These are phyloP conservation scores for Lepidotrigona ventralis DNA, from an alignment of 1,140 invertebrate species.

Conservation along the genomic window DNA sequence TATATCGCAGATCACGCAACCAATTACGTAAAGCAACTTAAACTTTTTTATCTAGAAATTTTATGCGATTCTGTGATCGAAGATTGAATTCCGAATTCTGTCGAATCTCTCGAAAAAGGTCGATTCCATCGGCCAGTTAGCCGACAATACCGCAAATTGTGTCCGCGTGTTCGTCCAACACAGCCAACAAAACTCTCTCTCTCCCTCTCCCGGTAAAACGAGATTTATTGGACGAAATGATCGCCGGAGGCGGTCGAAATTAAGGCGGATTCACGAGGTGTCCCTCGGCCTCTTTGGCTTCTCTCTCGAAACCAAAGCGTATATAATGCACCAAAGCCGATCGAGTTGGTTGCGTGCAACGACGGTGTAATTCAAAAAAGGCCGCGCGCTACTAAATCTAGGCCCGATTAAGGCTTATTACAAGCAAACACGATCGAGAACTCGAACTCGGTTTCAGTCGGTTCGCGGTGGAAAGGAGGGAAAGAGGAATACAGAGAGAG, in stretches of 20 bases:
- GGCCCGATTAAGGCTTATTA: constrained; percentile 62
- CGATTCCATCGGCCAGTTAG: constrained; percentile 2
- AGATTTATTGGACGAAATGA: constrained; percentile 50
- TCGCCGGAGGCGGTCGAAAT: constrained; percentile 43
- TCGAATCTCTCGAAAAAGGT: neutral
- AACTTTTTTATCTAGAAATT: neutral
- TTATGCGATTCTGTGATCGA: neutral
- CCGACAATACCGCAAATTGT: constrained; percentile 38
- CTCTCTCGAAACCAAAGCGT: neutral
- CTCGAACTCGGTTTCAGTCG: neutral
- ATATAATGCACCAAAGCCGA: neutral
- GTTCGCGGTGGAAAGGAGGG: neutral
- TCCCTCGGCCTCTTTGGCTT: constrained; percentile 25
- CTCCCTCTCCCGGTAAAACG: neutral
- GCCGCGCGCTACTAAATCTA: constrained; percentile 53
- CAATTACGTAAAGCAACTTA: neutral
- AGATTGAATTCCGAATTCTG: neutral
- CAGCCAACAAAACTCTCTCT: neutral
- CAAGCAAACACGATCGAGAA: constrained; percentile 50
- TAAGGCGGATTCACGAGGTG: constrained; percentile 56
- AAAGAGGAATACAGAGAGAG: neutral
- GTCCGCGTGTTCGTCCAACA: constrained; percentile 9
- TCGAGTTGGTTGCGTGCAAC: constrained; percentile 49
- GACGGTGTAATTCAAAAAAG: constrained; percentile 55
- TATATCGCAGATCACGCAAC: too few species aligned